Base-by-base conservation (phyloP, 2,113 vertebrate genomes). In the Ictalurus punctatus region DNA sequence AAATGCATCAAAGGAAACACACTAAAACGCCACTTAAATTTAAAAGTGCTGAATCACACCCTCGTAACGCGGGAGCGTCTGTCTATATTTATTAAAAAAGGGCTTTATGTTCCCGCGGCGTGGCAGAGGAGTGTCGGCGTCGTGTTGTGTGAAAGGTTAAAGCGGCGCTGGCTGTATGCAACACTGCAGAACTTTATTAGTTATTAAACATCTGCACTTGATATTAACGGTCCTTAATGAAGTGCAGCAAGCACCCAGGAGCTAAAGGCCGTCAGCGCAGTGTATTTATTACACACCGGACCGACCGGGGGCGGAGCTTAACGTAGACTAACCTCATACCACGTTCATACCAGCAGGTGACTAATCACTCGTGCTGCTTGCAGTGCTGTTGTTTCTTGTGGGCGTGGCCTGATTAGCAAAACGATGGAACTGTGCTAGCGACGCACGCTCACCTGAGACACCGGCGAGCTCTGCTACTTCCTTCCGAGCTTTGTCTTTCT, bases 41-140 rank as follows among this genome's bases (percentile, higher is more conserved):
- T 73, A 74, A 86, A 85, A 86, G 67, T 73, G 84, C 84, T 86
- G 84, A 86, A 59, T 76, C 85, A 59, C 52, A 86, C 52, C 59
- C 67, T 67, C 56, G 23, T 76, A 59, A 59, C 27, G 30, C 8
- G 13, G 13, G 85, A 27, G 52, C 67, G 19, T 85, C 67, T 73
- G 65, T 54, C 34, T 65, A 30, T 56, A 34, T 85, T 73, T 74
- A 69, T 73, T 23, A 54, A 71, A 84, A 37, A 30, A 37, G 40
- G 17, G 48, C n/a, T 71, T 85, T 27, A 21, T 58, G 48, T n/a
- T 73, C 67, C 21, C 1, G 30, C 10, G 7, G 25, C 12, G 27
- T 27, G 84, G 44, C 48, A 40, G 69, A n/a, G 12, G 5, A 74
- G 48, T 59, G 30, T 30, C 54, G 37, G 8, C 16, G 52, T 25